Conservation (phyloP, 2,113 vertebrate genomes). For the Climacteris rufus region DNA sequence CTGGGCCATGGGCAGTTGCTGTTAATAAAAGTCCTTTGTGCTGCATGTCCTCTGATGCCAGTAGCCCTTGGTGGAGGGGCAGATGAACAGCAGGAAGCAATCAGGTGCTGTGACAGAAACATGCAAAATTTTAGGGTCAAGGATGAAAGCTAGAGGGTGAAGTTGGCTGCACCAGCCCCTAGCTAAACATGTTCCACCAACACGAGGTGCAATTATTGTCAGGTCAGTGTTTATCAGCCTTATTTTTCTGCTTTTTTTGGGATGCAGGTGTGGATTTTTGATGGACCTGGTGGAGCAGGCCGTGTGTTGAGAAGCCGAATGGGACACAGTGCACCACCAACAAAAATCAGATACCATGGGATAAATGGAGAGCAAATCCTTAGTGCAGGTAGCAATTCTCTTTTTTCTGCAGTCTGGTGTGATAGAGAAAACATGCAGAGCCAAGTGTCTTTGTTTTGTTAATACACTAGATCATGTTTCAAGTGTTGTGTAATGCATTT, state of each 20-base stretch:
- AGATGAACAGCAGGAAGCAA: background rate
- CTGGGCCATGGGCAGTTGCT: background rate
- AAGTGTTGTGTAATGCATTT: background rate
- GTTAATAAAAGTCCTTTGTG: background rate
- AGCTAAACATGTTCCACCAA: background rate
- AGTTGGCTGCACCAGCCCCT: background rate
- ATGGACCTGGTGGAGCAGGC: conserved; percentile 84
- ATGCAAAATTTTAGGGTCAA: background rate
- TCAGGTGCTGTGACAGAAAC: background rate
- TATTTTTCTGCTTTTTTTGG: background rate
- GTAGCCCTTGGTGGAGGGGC: background rate
- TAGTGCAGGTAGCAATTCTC: conserved; percentile 80
- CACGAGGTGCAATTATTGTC: background rate
- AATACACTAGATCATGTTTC: background rate
- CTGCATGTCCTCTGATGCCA: background rate
- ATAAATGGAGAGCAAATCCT: conserved; percentile 90
- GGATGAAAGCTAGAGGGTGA: background rate
- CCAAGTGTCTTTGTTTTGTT: background rate
- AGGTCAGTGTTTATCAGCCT: background rate
- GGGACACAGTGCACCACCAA: conserved; percentile 91
- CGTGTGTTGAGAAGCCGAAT: conserved; percentile 84
- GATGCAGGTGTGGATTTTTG: conserved; percentile 93
- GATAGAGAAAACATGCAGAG: background rate
- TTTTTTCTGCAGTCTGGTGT: background rate
- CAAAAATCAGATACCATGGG: conserved; percentile 86